These are phyloP conservation scores for Amyelois transitella DNA, from an alignment of 1,140 invertebrate genomes.

Conservation along the genomic window DNA sequence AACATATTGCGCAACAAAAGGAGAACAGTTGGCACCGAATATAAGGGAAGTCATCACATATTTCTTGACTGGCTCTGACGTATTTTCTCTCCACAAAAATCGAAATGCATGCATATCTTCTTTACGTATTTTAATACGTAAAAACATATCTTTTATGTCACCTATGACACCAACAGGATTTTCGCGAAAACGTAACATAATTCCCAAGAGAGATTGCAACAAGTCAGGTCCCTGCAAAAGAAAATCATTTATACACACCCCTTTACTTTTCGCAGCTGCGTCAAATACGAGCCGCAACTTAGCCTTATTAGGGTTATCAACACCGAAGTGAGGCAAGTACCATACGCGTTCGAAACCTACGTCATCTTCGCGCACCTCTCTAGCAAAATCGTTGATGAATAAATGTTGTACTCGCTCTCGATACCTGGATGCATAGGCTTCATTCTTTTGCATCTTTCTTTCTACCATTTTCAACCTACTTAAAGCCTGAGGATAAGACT, in stretches of 20 bases:
- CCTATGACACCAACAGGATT: neutral
- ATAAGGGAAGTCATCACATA: constrained; percentile 20
- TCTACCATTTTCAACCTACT: constrained; percentile 4
- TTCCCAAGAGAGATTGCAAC: neutral
- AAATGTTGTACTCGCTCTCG: constrained; percentile 8
- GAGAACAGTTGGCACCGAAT: constrained; percentile 19
- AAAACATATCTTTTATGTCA: neutral
- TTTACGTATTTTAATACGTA: neutral
- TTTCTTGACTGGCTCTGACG: neutral
- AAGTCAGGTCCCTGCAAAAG: neutral
- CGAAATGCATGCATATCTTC: constrained; percentile 11
- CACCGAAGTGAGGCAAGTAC: neutral
- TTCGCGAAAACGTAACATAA: neutral
- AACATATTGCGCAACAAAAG: constrained; percentile 18
- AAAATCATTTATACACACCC: neutral
- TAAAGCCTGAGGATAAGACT: neutral
- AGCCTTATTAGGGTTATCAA: neutral
- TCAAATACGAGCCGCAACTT: neutral
- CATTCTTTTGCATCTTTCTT: constrained; percentile 4
- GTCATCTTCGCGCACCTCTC: neutral
- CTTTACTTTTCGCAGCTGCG: neutral
- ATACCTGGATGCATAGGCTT: constrained; percentile 1
- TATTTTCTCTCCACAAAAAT: constrained; percentile 10
- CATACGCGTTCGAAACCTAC: neutral
- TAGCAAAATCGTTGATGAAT: constrained; percentile 9